phyloP scores from a whole-genome alignment of 2,888 invertebrate genomes.

The Papilio elwesi region DNA sequence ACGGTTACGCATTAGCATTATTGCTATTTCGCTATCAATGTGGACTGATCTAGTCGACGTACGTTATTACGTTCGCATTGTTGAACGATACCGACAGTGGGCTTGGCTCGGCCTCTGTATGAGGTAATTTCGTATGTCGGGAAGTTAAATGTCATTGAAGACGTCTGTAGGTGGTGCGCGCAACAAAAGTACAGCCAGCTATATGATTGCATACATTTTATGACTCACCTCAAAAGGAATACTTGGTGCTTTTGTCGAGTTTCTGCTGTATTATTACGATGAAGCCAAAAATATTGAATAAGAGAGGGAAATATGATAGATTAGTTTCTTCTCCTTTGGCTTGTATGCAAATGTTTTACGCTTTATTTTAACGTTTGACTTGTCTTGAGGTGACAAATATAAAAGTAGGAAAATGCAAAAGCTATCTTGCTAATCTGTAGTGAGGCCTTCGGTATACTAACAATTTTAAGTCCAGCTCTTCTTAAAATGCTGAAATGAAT shows the following conservation, averaged over 20 bases:
- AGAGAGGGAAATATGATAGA: no score
- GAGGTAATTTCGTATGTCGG: not conserved
- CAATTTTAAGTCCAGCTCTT: no score
- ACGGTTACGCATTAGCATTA: conserved; percentile 81
- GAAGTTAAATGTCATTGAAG: conserved; percentile 9
- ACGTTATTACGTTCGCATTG: conserved; percentile 50
- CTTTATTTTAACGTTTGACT: no score
- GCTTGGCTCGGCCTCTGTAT: conserved; percentile 21
- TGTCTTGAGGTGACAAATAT: no score
- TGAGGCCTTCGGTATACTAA: no score
- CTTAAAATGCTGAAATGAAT: no score
- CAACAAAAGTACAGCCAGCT: not conserved
- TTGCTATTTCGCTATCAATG: conserved; percentile 67
- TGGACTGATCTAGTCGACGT: conserved; percentile 60
- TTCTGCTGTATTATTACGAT: no score
- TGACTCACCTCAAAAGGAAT: not conserved
- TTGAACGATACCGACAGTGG: conserved; percentile 24
- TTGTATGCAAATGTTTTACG: no score
- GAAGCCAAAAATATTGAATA: not conserved
- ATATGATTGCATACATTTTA: not conserved
- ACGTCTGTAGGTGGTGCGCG: conserved; percentile 3
- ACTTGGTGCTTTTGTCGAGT: not conserved
- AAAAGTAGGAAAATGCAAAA: no score
- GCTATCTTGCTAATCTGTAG: no score
- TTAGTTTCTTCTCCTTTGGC: not conserved